Conservation (phyloP, 2,888 invertebrate genomes). For the Drosophila monieri region DNA sequence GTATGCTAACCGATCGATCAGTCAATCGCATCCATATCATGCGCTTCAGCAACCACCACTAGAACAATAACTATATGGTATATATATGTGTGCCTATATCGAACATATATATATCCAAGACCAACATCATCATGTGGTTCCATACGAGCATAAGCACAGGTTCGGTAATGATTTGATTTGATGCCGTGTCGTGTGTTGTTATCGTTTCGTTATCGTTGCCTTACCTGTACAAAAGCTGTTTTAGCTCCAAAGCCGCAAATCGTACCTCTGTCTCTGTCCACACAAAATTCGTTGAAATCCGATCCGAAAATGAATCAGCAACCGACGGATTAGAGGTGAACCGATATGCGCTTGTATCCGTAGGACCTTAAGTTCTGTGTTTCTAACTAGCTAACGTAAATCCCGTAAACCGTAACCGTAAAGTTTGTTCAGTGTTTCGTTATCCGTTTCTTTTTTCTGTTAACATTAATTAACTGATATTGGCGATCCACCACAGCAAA, state of each 20-base stretch:
- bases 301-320: background rate
- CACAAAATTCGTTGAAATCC: background rate
- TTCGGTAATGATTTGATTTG: conserved; percentile 67
- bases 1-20: conserved; percentile 43
- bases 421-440: conserved; percentile 50
- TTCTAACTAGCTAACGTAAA: conserved; percentile 46
- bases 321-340: conserved; percentile 2
- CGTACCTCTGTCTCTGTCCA: conserved; percentile 15
- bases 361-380: conserved; percentile 60
- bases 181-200: conserved; percentile 58
- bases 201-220: conserved; percentile 40
- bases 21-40: conserved; percentile 65
- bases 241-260: conserved; percentile 17
- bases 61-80: conserved; percentile 24
- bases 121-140: conserved; percentile 71
- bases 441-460: conserved; percentile 20
- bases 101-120: conserved; percentile 34
- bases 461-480: conserved; percentile 19
- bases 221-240: conserved; percentile 21
- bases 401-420: conserved; percentile 38
- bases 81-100: conserved; percentile 10
- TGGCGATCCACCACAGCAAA: conserved; percentile 19
- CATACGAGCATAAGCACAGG: conserved; percentile 67
- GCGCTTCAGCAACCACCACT: conserved; percentile 55
- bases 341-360: conserved; percentile 46